Evolutionary conservation across 30 jellyfish, hydroid and myxozoan species (phyloP).

Genomic region (Nemopilema nomurai): DNA sequence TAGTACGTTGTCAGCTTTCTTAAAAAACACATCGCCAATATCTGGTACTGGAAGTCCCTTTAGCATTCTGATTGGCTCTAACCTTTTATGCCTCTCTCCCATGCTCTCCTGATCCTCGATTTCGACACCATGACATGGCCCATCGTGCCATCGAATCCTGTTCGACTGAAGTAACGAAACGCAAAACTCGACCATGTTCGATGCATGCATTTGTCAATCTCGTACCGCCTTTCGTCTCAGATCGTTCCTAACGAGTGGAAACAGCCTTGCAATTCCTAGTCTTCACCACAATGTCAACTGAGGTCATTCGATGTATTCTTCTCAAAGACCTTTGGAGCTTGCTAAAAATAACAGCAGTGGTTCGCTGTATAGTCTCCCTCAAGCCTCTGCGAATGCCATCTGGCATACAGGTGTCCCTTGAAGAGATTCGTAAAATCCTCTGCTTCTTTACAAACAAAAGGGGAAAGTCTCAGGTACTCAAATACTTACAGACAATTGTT

Average conservation of each 20-base stretch:
- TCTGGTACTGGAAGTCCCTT: background rate
- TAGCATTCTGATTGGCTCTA: background rate
- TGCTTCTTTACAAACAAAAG: background rate
- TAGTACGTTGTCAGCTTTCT: background rate
- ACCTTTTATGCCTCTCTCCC: background rate
- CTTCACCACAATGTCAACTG: no score
- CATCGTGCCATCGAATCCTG: no score
- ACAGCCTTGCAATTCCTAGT: no score
- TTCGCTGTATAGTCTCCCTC: background rate
- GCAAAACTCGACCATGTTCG: no score
- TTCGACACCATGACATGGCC: background rate
- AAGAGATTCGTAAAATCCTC: background rate
- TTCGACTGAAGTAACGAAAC: no score
- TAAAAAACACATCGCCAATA: background rate
- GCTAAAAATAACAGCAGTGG: background rate
- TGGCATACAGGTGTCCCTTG: background rate
- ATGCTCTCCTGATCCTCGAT: background rate
- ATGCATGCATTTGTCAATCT: no score
- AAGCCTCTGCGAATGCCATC: background rate
- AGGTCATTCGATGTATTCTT: background rate
- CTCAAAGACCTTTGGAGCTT: background rate
- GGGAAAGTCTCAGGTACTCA: background rate
- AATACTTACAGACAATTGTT: background rate
- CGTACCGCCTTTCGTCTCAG: no score
- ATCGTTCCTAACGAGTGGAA: no score